Base-by-base conservation (phyloP, 2,888 invertebrate genomes). In the Zelleria hepariella region DNA sequence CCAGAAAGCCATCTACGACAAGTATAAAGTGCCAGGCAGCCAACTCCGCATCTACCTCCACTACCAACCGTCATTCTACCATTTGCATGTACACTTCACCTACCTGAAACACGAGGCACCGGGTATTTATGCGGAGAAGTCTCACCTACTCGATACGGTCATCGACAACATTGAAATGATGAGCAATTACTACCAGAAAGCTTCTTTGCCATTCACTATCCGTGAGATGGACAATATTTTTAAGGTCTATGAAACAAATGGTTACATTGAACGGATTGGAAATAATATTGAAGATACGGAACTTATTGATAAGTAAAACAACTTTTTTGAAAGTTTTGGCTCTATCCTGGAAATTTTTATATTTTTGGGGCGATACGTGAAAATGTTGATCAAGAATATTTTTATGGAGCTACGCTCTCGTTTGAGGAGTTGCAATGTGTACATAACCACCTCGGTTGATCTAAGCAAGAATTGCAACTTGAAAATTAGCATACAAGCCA, bases 31-130 rank as follows among this genome's bases (percentile, higher is more conserved):
- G 1, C 82, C 91, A 3, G 78, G 89, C 18, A 91, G 92, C 5
- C 93, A 96, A 72, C 78, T 98, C 25, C 91, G 98, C 24, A 91
- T 96, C 62, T 99, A 95, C 78, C 78, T 98, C 0, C 98, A 99
- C 78, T 99, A 99, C 82, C 98, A 97, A 72, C 99, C 99, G 0
- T 96, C 98, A 0, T 99, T 97, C 86, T 98, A 98, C 82, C 98
- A 99, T 76, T 89, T 99, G 0, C 99, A 99, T 77, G 91, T 99
- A 0, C 99, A 99, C 80, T 96, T 98, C 72, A 96, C 96, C 10
- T 92, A 93, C 60, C 77, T 98, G 2, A 90, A 91, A 54, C 93
- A 93, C 83, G 95, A 96, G 67, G 93, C 94, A 0, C 94, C 95
- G 54, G 95, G 98, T 27, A 95, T 95, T 69, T 92, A 92, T 82